These are phyloP conservation scores for Diceros bicornis DNA, from an alignment of 2,797 vertebrate genomes.

Conservation along the genomic window DNA sequence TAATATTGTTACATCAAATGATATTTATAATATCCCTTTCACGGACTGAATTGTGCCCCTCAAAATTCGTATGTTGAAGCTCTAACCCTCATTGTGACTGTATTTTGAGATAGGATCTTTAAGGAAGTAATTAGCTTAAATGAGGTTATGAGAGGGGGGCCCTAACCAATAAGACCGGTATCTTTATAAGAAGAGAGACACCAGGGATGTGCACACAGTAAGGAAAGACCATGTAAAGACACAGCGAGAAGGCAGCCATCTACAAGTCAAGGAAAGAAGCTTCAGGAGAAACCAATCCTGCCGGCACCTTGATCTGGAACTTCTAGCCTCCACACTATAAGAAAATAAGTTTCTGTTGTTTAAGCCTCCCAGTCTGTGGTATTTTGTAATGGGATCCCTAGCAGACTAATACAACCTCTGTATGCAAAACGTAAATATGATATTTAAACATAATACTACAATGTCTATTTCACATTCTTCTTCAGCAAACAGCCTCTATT, in stretches of 20 bases:
- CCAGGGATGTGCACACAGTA: fast-evolving
- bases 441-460: neutral
- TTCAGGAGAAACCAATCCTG: neutral
- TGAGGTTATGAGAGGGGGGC: neutral
- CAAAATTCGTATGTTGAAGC: neutral
- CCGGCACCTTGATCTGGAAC: neutral
- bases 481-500: neutral
- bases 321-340: neutral
- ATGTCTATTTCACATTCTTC: neutral
- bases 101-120: neutral
- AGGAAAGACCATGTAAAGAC: neutral
- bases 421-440: neutral
- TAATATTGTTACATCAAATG: neutral
- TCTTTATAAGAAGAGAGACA: neutral
- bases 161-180: neutral
- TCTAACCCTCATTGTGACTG: neutral
- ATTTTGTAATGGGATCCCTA: neutral
- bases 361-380: neutral
- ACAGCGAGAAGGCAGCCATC: neutral
- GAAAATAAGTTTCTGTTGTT: neutral
- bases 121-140: neutral
- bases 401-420: neutral
- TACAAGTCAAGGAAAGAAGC: neutral
- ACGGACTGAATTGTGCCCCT: neutral
- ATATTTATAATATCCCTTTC: neutral